Percentiles rank a stretch among this genome's conserved stretches.
Evolutionary conservation across 2,888 invertebrate species (phyloP).

Genomic region (Allophyes oxyacanthae): DNA sequence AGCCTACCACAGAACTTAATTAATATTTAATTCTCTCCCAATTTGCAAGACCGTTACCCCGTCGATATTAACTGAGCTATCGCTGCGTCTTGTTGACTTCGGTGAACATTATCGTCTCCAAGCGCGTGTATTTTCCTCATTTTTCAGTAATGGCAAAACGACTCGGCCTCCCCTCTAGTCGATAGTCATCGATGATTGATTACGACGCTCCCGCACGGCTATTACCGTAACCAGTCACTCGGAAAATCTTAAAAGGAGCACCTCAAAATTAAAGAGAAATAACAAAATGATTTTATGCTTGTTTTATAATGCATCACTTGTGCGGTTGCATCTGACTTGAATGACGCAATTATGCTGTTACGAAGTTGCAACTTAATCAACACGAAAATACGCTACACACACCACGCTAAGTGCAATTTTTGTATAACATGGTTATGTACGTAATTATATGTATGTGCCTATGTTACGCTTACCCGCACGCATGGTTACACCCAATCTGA

Average conservation of each 20-base stretch:
- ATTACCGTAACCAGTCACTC: conserved; percentile 70
- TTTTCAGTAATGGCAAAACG: conserved; percentile 68
- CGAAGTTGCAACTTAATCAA: neutral
- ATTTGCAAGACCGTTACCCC: conserved; percentile 51
- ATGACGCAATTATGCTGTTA: too few species aligned
- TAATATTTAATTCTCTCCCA: conserved; percentile 48
- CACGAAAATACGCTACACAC: neutral
- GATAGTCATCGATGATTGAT: conserved; percentile 76
- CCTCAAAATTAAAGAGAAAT: conserved; percentile 58
- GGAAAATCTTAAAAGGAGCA: conserved; percentile 68
- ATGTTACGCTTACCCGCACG: conserved; percentile 22
- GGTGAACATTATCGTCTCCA: conserved; percentile 59
- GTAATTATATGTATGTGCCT: conserved; percentile 6
- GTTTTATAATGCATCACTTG: neutral
- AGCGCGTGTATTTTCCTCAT: conserved; percentile 62
- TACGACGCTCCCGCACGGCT: conserved; percentile 64
- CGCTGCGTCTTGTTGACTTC: conserved; percentile 53
- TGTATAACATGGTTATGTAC: conserved; percentile 12
- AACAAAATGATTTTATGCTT: conserved; percentile 39
- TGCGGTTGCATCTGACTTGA: neutral
- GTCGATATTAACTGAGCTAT: conserved; percentile 45
- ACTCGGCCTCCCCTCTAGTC: conserved; percentile 59
- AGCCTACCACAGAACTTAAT: conserved; percentile 35
- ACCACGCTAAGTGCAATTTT: conserved; percentile 1
- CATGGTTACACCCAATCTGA: conserved; percentile 48